A percentile compares a stretch with the other conserved stretches of the same genome.
Evolutionary conservation across 2,797 vertebrate genomes (phyloP).

Genomic region (Trichosurus vulpecula): DNA sequence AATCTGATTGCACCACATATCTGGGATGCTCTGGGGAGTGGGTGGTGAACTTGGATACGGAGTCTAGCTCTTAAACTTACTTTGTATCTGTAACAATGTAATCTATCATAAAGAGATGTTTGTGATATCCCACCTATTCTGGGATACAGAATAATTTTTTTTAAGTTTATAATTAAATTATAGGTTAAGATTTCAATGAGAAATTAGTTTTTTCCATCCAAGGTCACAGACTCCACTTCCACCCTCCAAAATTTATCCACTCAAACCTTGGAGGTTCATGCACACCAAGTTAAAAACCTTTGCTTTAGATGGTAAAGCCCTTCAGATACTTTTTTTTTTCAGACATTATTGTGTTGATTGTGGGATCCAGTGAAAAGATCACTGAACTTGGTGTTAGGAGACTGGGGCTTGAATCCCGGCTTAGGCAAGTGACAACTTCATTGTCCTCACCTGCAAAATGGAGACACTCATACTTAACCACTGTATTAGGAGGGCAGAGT

Average conservation of each 20-base stretch:
- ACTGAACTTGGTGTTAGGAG: too few relatives aligned
- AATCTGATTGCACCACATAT: neutral
- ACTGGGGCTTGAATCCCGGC: too few relatives aligned
- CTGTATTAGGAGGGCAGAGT: too few relatives aligned
- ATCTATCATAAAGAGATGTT: too few relatives aligned
- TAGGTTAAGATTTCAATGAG: too few relatives aligned
- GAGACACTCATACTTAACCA: too few relatives aligned
- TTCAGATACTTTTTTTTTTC: neutral
- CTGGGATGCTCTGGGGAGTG: neutral
- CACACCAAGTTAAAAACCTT: neutral
- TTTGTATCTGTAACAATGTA: neutral
- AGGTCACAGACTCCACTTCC: neutral
- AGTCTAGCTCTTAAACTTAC: neutral
- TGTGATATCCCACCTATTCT: neutral
- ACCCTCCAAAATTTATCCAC: neutral
- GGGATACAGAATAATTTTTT: neutral
- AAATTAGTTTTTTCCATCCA: neutral
- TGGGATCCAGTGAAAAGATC: too few relatives aligned
- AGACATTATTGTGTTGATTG: neutral
- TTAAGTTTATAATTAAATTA: neutral
- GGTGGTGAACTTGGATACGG: neutral
- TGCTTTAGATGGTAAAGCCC: neutral
- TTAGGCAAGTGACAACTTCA: too few relatives aligned
- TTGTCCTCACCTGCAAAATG: too few relatives aligned
- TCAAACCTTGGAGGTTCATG: neutral